These are phyloP conservation scores for Myotis daubentonii DNA, from an alignment of 2,797 vertebrate genomes.

Conservation along the genomic window DNA sequence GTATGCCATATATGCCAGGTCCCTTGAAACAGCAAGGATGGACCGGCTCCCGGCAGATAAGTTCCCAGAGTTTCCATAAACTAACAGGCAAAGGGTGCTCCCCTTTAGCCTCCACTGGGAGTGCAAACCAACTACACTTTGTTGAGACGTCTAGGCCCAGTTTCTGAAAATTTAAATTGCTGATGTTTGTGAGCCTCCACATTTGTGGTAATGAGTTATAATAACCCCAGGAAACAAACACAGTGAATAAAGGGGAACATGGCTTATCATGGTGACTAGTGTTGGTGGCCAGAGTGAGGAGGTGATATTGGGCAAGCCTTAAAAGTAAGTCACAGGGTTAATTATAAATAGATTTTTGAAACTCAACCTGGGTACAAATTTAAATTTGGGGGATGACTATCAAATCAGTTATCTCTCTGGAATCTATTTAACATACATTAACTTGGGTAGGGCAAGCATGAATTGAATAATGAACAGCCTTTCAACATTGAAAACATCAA, in stretches of 20 bases:
- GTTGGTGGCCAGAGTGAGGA: neutral
- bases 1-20: too few relatives aligned
- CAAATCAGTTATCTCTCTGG: neutral
- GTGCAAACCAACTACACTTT: neutral
- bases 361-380: neutral
- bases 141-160: neutral
- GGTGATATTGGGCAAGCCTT: neutral
- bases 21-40: too few relatives aligned
- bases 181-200: neutral
- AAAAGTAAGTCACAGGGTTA: neutral
- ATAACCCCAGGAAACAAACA: neutral
- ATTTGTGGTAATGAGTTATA: neutral
- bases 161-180: neutral
- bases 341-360: neutral
- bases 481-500: neutral
- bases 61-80: neutral
- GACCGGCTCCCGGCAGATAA: too few relatives aligned
- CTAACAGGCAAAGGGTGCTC: fast-evolving
- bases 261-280: neutral
- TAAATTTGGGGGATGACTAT: neutral
- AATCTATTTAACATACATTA: neutral
- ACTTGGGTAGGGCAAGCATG: neutral
- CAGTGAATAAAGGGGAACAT: neutral
- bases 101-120: fast-evolving
- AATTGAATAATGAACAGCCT: neutral